Percentiles rank a stretch among this genome's conserved stretches.
phyloP scores from a whole-genome alignment of 1,140 invertebrate genomes.

The Condylostylus longicornis region DNA sequence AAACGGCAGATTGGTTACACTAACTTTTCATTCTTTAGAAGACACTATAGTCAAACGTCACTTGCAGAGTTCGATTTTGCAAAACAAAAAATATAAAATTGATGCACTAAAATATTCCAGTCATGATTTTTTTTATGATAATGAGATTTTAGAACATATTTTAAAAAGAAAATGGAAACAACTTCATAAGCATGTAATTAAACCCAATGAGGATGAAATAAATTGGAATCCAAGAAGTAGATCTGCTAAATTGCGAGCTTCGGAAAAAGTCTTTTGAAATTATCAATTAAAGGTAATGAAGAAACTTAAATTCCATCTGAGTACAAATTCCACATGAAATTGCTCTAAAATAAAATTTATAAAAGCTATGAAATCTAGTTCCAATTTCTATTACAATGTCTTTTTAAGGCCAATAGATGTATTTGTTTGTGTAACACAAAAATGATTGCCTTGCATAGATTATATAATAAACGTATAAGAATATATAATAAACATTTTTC shows the following conservation, averaged over 20 bases:
- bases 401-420: too few species aligned
- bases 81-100: too few species aligned
- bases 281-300: too few species aligned
- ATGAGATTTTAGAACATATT: constrained; percentile 42
- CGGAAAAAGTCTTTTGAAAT: constrained; percentile 56
- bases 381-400: too few species aligned
- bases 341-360: too few species aligned
- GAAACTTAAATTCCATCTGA: too few species aligned
- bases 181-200: constrained; percentile 65
- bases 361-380: too few species aligned
- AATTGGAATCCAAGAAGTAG: constrained; percentile 64
- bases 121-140: constrained; percentile 37
- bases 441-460: too few species aligned
- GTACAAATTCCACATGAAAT: too few species aligned
- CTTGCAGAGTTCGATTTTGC: constrained; percentile 60
- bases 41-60: constrained; percentile 91
- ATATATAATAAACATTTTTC: too few species aligned
- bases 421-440: too few species aligned
- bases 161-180: constrained; percentile 55
- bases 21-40: constrained; percentile 88
- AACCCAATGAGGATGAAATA: constrained; percentile 57
- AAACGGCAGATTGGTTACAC: constrained; percentile 59
- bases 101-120: constrained; percentile 52
- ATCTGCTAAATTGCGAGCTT: constrained; percentile 77
- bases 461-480: too few species aligned